Conservation (phyloP, 1,140 invertebrate species). For the Pseudachorutes palmiensis region DNA sequence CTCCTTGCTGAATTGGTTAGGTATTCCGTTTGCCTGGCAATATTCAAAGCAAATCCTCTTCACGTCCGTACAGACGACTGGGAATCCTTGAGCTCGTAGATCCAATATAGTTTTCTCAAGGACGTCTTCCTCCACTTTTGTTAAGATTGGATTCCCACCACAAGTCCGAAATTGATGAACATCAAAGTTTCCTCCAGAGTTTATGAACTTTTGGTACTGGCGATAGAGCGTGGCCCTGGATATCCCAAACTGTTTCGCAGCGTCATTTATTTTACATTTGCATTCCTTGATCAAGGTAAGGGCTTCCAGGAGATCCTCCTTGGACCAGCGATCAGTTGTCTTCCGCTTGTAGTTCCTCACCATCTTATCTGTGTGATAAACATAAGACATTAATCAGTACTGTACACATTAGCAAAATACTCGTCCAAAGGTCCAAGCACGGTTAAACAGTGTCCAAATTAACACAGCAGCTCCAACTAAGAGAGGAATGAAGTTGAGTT, state of each 20-base stretch:
- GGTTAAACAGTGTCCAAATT: too few species aligned
- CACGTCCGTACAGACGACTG: slow-evolving; percentile 31
- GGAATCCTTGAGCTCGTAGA: slow-evolving; percentile 34
- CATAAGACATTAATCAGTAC: too few species aligned
- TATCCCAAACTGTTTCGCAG: slow-evolving; percentile 31
- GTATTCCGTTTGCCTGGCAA: slow-evolving; percentile 36
- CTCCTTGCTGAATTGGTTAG: slow-evolving; percentile 36
- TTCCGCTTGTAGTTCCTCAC: slow-evolving; percentile 38
- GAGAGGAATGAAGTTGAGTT: too few species aligned
- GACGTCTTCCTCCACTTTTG: slow-evolving; percentile 35
- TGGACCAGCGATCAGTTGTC: slow-evolving; percentile 37
- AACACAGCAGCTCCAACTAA: too few species aligned
- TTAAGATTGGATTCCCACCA: slow-evolving; percentile 22
- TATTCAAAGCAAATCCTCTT: slow-evolving; percentile 37
- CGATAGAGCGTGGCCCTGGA: slow-evolving; percentile 36
- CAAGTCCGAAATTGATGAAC: slow-evolving; percentile 36
- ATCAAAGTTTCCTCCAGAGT: slow-evolving; percentile 34
- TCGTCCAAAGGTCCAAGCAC: too few species aligned
- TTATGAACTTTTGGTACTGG: slow-evolving; percentile 34
- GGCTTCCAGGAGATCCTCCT: slow-evolving; percentile 35
- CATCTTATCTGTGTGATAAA: slow-evolving; percentile 18
- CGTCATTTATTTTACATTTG: slow-evolving; percentile 37
- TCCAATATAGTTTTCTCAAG: slow-evolving; percentile 38
- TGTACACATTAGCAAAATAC: too few species aligned
- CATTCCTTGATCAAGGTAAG: slow-evolving; percentile 32